Conservation (phyloP, 1,140 invertebrate species). For the Lordiphosa mommai region DNA sequence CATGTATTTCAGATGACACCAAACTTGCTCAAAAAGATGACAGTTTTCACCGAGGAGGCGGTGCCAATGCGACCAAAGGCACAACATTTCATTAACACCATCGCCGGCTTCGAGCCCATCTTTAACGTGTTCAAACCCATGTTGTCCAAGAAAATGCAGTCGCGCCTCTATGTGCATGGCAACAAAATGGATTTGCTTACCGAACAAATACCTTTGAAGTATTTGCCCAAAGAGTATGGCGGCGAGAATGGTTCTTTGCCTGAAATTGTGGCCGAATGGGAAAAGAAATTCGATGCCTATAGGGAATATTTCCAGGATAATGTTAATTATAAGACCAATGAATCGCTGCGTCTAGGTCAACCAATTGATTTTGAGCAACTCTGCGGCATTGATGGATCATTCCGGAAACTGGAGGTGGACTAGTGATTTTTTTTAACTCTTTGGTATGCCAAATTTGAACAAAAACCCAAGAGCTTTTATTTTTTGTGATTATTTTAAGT, state of each 20-base stretch:
- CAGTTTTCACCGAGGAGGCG: constrained; percentile 80
- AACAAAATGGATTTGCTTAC: constrained; percentile 80
- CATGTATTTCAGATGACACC: constrained; percentile 81
- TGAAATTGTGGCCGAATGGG: constrained; percentile 80
- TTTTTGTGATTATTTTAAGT: no score
- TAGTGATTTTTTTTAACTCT: no score
- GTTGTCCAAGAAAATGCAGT: constrained; percentile 81
- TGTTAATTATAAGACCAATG: constrained; percentile 81
- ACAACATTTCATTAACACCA: constrained; percentile 81
- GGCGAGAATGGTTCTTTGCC: constrained; percentile 80
- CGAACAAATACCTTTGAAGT: constrained; percentile 80
- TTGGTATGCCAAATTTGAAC: no score
- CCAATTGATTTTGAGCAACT: constrained; percentile 81
- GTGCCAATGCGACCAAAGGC: constrained; percentile 80
- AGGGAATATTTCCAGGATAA: constrained; percentile 82
- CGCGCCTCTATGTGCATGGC: constrained; percentile 80
- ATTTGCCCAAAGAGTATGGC: constrained; percentile 82
- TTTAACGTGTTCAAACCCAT: constrained; percentile 81
- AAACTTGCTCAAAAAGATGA: constrained; percentile 80
- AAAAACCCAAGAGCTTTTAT: no score
- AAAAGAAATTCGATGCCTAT: constrained; percentile 82
- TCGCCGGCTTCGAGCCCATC: constrained; percentile 80
- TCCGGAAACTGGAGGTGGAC: constrained; percentile 66
- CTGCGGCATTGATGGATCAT: constrained; percentile 67
- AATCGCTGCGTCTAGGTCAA: constrained; percentile 82